Evolutionary conservation across 2,888 invertebrate genomes (phyloP).

Genomic region (Clistopyga incitator): DNA sequence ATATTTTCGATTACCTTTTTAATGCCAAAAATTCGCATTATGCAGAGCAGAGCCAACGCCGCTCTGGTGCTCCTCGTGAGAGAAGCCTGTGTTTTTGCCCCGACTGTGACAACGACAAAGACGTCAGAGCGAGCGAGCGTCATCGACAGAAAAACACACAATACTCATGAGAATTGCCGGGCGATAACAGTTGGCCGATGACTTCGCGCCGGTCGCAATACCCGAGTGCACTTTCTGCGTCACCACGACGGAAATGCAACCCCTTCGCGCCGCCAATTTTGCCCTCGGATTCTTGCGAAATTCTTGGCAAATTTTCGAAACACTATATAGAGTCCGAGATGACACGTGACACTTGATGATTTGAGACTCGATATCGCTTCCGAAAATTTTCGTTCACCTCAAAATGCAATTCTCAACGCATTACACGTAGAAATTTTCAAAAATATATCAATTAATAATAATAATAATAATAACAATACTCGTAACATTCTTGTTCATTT

Average conservation of each 20-base stretch:
- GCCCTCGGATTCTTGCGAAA: neutral
- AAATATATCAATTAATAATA: neutral
- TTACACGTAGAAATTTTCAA: neutral
- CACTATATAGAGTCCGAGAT: neutral
- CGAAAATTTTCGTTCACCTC: slow-evolving; percentile 5
- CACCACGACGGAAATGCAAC: slow-evolving; percentile 6
- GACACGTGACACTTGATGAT: neutral
- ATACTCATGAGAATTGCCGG: slow-evolving; percentile 12
- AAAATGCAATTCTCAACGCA: neutral
- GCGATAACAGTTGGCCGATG: slow-evolving; percentile 32
- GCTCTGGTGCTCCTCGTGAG: neutral
- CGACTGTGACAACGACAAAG: slow-evolving; percentile 28
- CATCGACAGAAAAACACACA: slow-evolving; percentile 27
- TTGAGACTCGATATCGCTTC: neutral
- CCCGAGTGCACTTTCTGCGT: neutral
- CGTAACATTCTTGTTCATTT: too few relatives aligned
- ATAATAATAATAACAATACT: neutral
- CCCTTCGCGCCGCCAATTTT: neutral
- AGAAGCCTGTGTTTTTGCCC: neutral
- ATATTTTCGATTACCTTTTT: neutral
- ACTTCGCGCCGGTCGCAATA: slow-evolving; percentile 17
- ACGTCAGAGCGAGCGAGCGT: slow-evolving; percentile 30
- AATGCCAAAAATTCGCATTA: neutral
- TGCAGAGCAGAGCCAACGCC: neutral
- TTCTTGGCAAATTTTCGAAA: slow-evolving; percentile 31